These are phyloP conservation scores for Myocastor coypus DNA, from an alignment of 2,113 vertebrate genomes.

Conservation along the genomic window DNA sequence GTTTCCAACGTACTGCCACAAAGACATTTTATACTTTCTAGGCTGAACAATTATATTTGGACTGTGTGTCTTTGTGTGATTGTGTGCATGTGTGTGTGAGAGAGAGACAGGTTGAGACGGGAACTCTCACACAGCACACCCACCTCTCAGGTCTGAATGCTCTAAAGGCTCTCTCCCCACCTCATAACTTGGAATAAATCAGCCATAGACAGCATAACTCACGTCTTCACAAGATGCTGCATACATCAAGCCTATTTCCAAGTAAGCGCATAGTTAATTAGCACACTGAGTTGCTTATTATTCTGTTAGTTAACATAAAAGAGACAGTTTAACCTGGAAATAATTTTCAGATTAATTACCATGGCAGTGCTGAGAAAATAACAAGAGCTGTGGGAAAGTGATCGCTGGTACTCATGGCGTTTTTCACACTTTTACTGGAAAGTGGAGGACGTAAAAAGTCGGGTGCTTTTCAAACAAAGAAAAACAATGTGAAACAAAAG, in stretches of 20 bases:
- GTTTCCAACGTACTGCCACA: background rate
- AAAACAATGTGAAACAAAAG: conserved; percentile 51
- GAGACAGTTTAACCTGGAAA: conserved; percentile 25
- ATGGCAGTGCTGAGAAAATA: conserved; percentile 22
- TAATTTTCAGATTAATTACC: conserved; percentile 53
- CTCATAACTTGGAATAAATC: conserved; percentile 2
- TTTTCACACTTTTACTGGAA: conserved; percentile 52
- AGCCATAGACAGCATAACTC: background rate
- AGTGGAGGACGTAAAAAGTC: background rate
- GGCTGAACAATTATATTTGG: background rate
- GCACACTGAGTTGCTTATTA: conserved; percentile 28
- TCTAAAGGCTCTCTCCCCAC: background rate
- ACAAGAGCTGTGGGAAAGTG: background rate
- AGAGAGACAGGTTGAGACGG: background rate
- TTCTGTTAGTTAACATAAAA: conserved; percentile 59
- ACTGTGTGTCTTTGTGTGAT: background rate
- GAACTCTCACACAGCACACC: background rate
- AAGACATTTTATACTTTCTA: background rate
- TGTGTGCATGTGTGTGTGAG: background rate
- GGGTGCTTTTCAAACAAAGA: background rate
- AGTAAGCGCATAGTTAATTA: conserved; percentile 21
- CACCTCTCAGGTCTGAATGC: background rate
- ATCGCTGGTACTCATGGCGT: background rate
- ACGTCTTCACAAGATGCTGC: conserved; percentile 1
- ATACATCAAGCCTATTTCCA: conserved; percentile 34